Evolutionary conservation across 2,888 invertebrate species (phyloP).

Genomic region (Drosophila colorata): DNA sequence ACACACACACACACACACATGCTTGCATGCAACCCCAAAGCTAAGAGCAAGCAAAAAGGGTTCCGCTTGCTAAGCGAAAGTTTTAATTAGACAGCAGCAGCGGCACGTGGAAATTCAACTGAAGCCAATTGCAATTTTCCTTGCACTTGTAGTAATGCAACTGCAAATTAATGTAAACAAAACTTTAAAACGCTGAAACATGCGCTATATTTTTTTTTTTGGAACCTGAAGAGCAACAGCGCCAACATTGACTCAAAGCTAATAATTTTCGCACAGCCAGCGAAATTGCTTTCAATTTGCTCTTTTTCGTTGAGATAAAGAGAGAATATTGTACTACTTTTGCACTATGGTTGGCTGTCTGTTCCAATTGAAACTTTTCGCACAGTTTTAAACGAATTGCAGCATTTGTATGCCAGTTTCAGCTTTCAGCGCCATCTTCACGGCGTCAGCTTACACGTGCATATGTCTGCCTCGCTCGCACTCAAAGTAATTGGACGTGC

Average conservation of each 20-base stretch:
- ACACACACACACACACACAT: constrained; percentile 15
- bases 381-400: not conserved
- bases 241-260: not conserved
- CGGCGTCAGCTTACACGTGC: not conserved
- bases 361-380: not conserved
- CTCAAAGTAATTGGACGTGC: not conserved
- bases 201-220: constrained; percentile 9
- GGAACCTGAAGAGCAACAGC: constrained; percentile 2
- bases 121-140: constrained; percentile 65
- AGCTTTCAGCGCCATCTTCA: not conserved
- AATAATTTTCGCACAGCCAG: constrained; percentile 4
- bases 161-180: constrained; percentile 52
- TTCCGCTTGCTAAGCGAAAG: constrained; percentile 51
- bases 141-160: constrained; percentile 52
- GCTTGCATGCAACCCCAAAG: constrained; percentile 22
- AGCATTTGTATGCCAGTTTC: not conserved
- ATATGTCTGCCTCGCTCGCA: not conserved
- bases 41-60: constrained; percentile 4
- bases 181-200: constrained; percentile 29
- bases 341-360: not conserved
- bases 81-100: constrained; percentile 75
- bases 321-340: not conserved
- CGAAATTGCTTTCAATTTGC: constrained; percentile 11
- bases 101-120: constrained; percentile 63
- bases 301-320: constrained; percentile 1